A percentile compares a stretch with the other conserved stretches of the same genome.
Conservation (phyloP, 2,888 invertebrate species). For the Galerucella calmariensis region DNA sequence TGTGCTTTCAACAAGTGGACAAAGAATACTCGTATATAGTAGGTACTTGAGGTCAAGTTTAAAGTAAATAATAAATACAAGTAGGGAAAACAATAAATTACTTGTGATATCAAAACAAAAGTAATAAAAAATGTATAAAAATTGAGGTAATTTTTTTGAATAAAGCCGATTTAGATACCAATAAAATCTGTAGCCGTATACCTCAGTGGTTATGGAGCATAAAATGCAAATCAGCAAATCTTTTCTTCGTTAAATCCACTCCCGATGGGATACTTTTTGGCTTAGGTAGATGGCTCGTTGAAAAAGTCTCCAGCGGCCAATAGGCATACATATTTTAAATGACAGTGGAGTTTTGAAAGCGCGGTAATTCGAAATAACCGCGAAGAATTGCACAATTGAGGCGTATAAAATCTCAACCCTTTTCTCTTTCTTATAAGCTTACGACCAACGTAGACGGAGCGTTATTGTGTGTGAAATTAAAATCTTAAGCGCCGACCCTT, state of each 20-base stretch:
- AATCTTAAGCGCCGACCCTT: slow-evolving; percentile 62
- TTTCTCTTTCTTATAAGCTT: slow-evolving; percentile 56
- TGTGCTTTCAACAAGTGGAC: too few species aligned
- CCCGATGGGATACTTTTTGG: slow-evolving; percentile 36
- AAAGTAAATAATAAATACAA: too few species aligned
- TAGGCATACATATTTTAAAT: slow-evolving; percentile 63
- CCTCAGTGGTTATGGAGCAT: slow-evolving; percentile 46
- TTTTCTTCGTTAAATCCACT: slow-evolving; percentile 36
- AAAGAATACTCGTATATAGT: too few species aligned
- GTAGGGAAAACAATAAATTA: too few species aligned
- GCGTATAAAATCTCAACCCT: slow-evolving; percentile 62
- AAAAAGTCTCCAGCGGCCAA: slow-evolving; percentile 59
- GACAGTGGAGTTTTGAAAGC: slow-evolving; percentile 52
- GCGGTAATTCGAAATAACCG: slow-evolving; percentile 62
- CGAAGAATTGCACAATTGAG: slow-evolving; percentile 62
- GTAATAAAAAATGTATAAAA: background rate
- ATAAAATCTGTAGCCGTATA: slow-evolving; percentile 47
- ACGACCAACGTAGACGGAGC: slow-evolving; percentile 43
- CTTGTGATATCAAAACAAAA: too few species aligned
- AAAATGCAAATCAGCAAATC: slow-evolving; percentile 54
- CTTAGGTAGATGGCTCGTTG: slow-evolving; percentile 43
- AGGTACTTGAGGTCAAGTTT: too few species aligned
- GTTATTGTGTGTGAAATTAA: slow-evolving; percentile 67
- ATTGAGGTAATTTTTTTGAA: background rate
- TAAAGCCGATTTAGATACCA: slow-evolving; percentile 32